Base-by-base conservation (phyloP, 1,140 invertebrate species). In the Homarus americanus region DNA sequence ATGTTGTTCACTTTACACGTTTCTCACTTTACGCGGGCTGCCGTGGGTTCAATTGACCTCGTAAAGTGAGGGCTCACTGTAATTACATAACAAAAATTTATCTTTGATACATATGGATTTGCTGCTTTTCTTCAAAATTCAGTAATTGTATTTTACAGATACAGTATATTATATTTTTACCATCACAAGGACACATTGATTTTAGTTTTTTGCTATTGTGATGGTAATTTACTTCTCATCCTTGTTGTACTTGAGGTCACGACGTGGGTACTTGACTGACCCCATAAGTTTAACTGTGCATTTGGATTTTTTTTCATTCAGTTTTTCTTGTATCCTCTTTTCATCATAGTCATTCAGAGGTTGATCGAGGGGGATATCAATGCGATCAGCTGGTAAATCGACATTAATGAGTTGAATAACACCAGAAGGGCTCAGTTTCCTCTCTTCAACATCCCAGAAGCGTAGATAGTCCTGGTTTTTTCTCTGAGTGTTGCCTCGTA, bases 291-390 rank as follows among this genome's bases (percentile, higher is more conserved):
- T 88, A n/a, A 88, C 63, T 15, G 20, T 82, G 41, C 69, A 78
- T 12, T 88, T 72, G 24, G 20, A 38, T 69, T 80, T 66, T 0
- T 49, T 20, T 3, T 32, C 20, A 38, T 63, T 32, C 12, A 88
- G 86, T 69, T 82, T 69, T 24, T 80, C 36, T 34, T 79, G 49
- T 28, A 88, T 66, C 20, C 32, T n/a, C 20, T 49, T 32, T 66
- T 82, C 53, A 82, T 82, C 49, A 66, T 72, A 36, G 12, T 41
- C 24, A 44, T 20, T 72, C 17, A 87, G 34, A 15, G 86, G 86
- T 38, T 88, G 86, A 2, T 49, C 24, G 5, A 88, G 76, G 32
- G 86, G 49, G 40, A 88, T n/a, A 44, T 82, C 86, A 58, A 88
- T 88, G 38, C 38, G 76, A 9, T 24, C 40, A 66, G 76, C 86